Evolutionary conservation across 2,888 invertebrate species (phyloP), one percentile per base, ranked within the genome.

Genomic region (Coremacera marginata): DNA sequence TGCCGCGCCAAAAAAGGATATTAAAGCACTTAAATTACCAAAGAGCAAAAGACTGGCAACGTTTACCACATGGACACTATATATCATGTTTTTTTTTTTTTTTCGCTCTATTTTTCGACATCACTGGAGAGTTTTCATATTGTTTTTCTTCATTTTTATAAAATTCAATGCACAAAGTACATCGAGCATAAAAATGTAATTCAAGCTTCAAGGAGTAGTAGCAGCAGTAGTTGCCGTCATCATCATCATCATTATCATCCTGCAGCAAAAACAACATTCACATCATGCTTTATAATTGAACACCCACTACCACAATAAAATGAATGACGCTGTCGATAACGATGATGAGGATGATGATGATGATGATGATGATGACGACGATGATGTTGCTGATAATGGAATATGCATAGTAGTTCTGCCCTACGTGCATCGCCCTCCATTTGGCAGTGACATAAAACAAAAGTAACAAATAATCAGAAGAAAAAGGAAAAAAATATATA

Each of bases 161-260:
- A 55, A 19, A 55, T 55, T 55, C 22, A 55, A n/a, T 55, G 55
- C 19, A n/a, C n/a, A 55, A 55, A 55, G 55, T 55, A 55, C 22
- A 55, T 55, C 55, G 55, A 55, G 19, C 55, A 55, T n/a, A 55
- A 55, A 19, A 55, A 55, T 22, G 55, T 55, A 55, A 55, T 55
- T 19, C 55, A 55, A 55, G 22, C 55, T 55, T n/a, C 44, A 44
- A 57, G 25, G 22, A 57, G 19, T 25, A 57, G 19, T 25, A 57
- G 22, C 19, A 8, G 31, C 34, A 11, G 34, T 22, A 1, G 34
- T 27, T 25, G 11, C 14, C 22, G 22, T n/a, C 22, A 25, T 63
- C 63, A 63, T 63, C 22, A 22, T 34, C 63, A 62, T 16, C 62
- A 22, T 62, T 27, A 62, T 62, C 62, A 57, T 37, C 37, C 44